A percentile compares a stretch with the other conserved stretches of the same genome.
These are phyloP conservation scores for Leptestheria dahalacensis DNA, from an alignment of 1,140 invertebrate species.

Conservation along the genomic window DNA sequence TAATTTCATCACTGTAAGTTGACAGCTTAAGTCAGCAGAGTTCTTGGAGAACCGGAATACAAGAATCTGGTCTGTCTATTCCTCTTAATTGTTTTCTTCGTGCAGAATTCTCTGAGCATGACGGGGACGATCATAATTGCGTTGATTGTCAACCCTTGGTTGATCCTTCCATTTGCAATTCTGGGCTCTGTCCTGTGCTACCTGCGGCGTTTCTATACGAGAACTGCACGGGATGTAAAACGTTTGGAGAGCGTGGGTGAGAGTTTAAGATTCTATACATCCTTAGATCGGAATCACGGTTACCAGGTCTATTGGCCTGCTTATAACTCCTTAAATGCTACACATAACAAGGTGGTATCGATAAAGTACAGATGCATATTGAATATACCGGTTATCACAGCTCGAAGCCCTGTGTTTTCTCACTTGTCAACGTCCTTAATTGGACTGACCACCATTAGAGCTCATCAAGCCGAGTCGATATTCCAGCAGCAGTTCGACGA, in stretches of 20 bases:
- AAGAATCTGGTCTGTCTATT: too few relatives aligned
- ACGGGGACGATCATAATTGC: constrained; percentile 59
- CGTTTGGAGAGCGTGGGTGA: constrained; percentile 70
- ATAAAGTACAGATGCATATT: too few relatives aligned
- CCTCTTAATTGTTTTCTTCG: constrained; percentile 12
- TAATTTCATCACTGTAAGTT: constrained; percentile 47
- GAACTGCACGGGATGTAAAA: constrained; percentile 67
- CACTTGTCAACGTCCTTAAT: constrained; percentile 37
- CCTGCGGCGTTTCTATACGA: constrained; percentile 58
- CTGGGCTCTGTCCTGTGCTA: constrained; percentile 54
- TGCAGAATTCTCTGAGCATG: constrained; percentile 51
- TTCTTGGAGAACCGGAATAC: too few relatives aligned
- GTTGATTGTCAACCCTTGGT: constrained; percentile 52
- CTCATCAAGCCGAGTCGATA: constrained; percentile 30
- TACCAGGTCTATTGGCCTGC: too few relatives aligned
- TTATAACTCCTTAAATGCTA: too few relatives aligned
- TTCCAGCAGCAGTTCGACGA: constrained; percentile 31
- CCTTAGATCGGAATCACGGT: too few relatives aligned
- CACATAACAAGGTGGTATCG: too few relatives aligned
- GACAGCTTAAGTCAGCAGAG: too few relatives aligned
- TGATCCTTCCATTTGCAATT: constrained; percentile 50
- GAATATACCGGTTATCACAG: too few relatives aligned
- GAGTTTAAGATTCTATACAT: too few relatives aligned
- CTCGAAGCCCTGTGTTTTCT: constrained; percentile 40
- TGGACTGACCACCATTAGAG: constrained; percentile 38